Conservation (phyloP, 1,140 invertebrate species). For the Drosophila suzukii region DNA sequence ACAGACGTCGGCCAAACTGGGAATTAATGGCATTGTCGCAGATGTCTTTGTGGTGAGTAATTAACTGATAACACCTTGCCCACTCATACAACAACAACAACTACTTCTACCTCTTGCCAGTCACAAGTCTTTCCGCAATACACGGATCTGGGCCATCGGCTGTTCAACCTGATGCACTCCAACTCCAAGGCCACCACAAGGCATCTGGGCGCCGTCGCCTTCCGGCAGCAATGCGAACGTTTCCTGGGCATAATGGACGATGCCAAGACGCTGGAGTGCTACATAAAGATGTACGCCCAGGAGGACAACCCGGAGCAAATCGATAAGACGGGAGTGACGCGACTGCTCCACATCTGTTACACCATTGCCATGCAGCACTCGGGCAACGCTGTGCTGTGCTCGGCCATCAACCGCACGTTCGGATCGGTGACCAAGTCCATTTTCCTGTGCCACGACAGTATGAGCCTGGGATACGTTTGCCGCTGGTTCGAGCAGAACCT, state of each 20-base stretch:
- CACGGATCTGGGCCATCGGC: constrained; percentile 88
- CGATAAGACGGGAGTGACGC: constrained; percentile 86
- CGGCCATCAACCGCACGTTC: constrained; percentile 88
- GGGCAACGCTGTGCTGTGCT: constrained; percentile 86
- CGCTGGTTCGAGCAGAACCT: constrained; percentile 92
- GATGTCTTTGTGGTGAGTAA: constrained; percentile 87
- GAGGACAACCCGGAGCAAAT: constrained; percentile 83
- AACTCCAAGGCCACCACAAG: constrained; percentile 87
- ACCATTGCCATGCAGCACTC: constrained; percentile 91
- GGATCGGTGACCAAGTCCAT: constrained; percentile 90
- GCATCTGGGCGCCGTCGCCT: constrained; percentile 87
- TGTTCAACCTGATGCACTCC: constrained; percentile 88
- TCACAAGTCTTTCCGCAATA: constrained; percentile 92
- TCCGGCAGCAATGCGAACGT: constrained; percentile 90
- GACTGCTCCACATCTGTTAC: constrained; percentile 89
- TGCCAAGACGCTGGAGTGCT: constrained; percentile 87
- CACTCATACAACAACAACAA: constrained; percentile 5
- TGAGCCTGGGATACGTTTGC: constrained; percentile 90
- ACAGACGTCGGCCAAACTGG: constrained; percentile 87
- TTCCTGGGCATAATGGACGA: constrained; percentile 89
- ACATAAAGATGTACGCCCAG: constrained; percentile 87
- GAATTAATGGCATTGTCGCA: constrained; percentile 88
- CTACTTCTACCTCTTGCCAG: constrained; percentile 77
- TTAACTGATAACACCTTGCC: constrained; percentile 43
- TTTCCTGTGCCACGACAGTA: constrained; percentile 90